Conservation (phyloP, 2,113 vertebrate genomes). For the Tonatia bakeri region DNA sequence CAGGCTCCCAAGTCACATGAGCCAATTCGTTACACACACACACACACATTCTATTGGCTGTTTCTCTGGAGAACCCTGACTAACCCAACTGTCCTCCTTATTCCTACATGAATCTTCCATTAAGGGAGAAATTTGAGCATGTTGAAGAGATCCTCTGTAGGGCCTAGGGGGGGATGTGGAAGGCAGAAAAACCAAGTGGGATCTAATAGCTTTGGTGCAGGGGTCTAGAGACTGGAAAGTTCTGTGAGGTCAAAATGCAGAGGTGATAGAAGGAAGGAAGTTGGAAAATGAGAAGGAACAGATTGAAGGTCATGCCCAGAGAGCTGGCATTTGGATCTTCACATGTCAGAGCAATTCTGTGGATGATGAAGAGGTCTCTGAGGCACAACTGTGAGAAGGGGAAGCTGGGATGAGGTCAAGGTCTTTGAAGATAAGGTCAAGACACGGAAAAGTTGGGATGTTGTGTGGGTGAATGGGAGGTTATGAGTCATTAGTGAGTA, state of each 20-base stretch:
- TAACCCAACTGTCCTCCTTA: neutral
- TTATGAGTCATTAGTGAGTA: neutral
- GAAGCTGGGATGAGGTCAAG: neutral
- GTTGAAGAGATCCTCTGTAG: neutral
- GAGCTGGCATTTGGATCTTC: neutral
- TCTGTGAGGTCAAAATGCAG: neutral
- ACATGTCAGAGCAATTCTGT: neutral
- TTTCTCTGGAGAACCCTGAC: neutral
- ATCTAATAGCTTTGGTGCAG: neutral
- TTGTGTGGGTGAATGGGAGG: neutral
- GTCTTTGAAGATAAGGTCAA: neutral
- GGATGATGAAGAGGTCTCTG: neutral
- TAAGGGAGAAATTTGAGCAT: neutral
- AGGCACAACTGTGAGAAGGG: neutral
- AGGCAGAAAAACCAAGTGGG: neutral
- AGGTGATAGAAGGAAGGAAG: neutral
- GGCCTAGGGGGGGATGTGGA: neutral
- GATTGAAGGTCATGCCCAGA: neutral
- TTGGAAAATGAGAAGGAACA: neutral
- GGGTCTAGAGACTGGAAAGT: neutral
- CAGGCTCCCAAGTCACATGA: neutral
- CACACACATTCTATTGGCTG: neutral
- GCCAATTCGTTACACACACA: neutral
- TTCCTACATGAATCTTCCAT: neutral
- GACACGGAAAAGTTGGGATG: neutral